Conservation (phyloP, 2,888 invertebrate genomes). For the Automeris io region DNA sequence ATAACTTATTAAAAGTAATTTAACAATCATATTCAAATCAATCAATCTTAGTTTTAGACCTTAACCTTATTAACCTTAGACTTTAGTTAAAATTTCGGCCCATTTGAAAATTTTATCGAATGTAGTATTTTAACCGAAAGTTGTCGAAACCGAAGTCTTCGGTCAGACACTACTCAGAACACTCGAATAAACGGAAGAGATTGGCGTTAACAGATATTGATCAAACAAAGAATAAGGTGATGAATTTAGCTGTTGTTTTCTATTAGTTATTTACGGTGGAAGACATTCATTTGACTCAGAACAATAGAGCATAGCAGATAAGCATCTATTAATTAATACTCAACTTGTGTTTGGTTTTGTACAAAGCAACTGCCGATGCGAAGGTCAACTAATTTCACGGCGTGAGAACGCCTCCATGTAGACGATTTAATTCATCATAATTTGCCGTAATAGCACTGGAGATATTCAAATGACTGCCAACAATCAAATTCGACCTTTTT, state of each 20-base stretch:
- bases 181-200: slow-evolving; percentile 62
- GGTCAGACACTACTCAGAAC: too few species aligned
- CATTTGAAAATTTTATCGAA: too few species aligned
- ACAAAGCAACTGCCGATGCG: slow-evolving; percentile 46
- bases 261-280: slow-evolving; percentile 21
- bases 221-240: slow-evolving; percentile 46
- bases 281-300: slow-evolving; percentile 4
- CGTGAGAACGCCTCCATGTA: slow-evolving; percentile 68
- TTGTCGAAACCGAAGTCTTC: too few species aligned
- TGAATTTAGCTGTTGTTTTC: slow-evolving; percentile 30
- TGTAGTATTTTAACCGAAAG: too few species aligned
- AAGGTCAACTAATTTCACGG: slow-evolving; percentile 66
- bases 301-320: slow-evolving; percentile 19
- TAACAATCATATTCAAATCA: too few species aligned
- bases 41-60: too few species aligned
- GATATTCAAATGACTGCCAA: slow-evolving; percentile 73
- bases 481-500: slow-evolving; percentile 76
- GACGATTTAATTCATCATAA: slow-evolving; percentile 71
- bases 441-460: slow-evolving; percentile 69
- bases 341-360: slow-evolving; percentile 31
- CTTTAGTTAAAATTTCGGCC: too few species aligned
- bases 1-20: too few species aligned
- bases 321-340: slow-evolving; percentile 27
- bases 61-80: too few species aligned
- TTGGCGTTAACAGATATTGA: slow-evolving; percentile 56